Evolutionary conservation across 1,140 invertebrate genomes (phyloP).

Genomic region (Caerostris extrusa): DNA sequence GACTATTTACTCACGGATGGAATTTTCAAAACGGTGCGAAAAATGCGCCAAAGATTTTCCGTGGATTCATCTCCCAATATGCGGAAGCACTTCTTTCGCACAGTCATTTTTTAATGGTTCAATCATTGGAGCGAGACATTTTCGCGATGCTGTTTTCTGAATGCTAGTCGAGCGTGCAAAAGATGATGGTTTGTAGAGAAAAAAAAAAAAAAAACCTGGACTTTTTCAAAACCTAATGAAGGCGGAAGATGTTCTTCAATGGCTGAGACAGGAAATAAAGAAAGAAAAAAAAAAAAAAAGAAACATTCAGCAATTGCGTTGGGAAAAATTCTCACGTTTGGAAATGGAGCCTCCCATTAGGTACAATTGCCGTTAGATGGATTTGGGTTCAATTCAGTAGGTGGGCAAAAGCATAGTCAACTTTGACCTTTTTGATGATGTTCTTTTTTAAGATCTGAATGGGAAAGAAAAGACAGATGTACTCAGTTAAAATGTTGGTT

Average conservation of each 20-base stretch:
- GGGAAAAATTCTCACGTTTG: neutral
- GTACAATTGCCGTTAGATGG: neutral
- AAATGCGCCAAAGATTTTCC: neutral
- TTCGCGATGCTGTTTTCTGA: conserved; percentile 1
- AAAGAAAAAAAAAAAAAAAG: neutral
- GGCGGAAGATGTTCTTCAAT: conserved; percentile 15
- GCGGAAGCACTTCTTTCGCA: conserved; percentile 32
- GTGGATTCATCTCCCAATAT: neutral
- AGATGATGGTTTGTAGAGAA: neutral
- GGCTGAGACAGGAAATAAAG: neutral
- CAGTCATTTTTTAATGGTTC: neutral
- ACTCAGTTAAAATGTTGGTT: neutral
- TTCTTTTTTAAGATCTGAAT: neutral
- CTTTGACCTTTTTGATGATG: neutral
- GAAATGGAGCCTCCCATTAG: conserved; percentile 4
- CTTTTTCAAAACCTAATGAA: conserved; percentile 30
- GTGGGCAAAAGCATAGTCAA: neutral
- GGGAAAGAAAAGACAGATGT: neutral
- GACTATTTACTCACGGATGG: neutral
- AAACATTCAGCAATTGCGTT: neutral
- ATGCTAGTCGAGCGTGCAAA: neutral
- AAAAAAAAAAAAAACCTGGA: neutral
- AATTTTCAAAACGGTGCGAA: neutral
- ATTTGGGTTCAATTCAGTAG: neutral
- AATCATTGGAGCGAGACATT: conserved; percentile 19